Evolutionary conservation across 2,113 vertebrate species (phyloP), one percentile per base, ranked within the genome.

Genomic region (Larimichthys crocea): DNA sequence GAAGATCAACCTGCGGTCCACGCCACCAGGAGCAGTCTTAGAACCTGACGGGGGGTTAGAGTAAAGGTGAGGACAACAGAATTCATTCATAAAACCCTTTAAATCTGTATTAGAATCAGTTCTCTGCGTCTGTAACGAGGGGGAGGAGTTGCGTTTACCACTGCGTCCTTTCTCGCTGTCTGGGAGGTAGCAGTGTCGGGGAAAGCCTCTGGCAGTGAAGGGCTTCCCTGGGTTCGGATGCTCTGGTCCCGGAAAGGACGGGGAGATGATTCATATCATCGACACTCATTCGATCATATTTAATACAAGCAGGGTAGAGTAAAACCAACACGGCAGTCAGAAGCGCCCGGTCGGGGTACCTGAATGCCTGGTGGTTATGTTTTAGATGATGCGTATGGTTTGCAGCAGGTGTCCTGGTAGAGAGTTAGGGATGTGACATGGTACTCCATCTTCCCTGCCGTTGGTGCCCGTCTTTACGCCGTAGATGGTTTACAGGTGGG

Each of bases 391-490:
- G 66, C 97, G 96, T 85, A 99, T 97, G 84, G 96, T 86, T 97
- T 97, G 92, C 96, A 97, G 93, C 97, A 0, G 95, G 35, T 99
- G 96, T 15, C 98, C 98, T 0, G 98, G 98, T 79, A 99, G 91
- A 0, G 98, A 97, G 10, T 98, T 97, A 3, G 98, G 98, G 85
- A 99, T 99, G n/a, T n/a, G 87, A 98, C 93, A 70, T 99, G 98
- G 91, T 97, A 99, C 72, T 98, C 97, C 98, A 99, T 99, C 94
- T 99, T 99, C 78, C 98, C 98, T 0, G 98, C 96, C 0, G 97
- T 87, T 99, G 98, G 17, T 98, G 29, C 98, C 98, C 0, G 97
- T 99, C 94, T 99, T 99, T 79, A 97, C 97, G 2, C 98, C 98
- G 0, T 99, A 99, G 85, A 99, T 98, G 84, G 97, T 98, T 94